Conservation (phyloP, 1,140 invertebrate genomes). For the Araneus ventricosus region DNA sequence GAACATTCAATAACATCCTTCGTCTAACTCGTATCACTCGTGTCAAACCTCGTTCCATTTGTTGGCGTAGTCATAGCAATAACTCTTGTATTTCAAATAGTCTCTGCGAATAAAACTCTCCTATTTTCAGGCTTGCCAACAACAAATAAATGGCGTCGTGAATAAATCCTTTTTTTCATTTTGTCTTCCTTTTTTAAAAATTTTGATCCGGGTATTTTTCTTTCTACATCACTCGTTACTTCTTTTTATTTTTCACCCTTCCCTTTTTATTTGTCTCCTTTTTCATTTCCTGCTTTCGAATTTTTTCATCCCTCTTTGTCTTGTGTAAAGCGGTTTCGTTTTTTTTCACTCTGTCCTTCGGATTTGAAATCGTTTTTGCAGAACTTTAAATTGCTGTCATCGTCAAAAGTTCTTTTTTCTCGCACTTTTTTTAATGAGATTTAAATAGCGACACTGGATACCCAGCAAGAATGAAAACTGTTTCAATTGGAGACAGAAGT, state of each 20-base stretch:
- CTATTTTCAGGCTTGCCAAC: neutral
- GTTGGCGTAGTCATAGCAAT: neutral
- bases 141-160: neutral
- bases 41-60: constrained; percentile 22
- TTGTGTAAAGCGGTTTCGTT: neutral
- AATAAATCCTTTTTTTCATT: neutral
- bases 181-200: neutral
- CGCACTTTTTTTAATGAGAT: too few relatives aligned
- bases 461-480: too few relatives aligned
- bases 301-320: neutral
- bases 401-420: neutral
- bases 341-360: neutral
- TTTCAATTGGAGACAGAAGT: too few relatives aligned
- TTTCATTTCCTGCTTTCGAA: neutral
- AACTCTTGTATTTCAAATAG: constrained; percentile 36
- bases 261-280: neutral
- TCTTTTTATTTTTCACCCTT: neutral
- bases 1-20: neutral
- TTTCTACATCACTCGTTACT: neutral
- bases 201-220: neutral
- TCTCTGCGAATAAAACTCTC: neutral
- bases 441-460: too few relatives aligned
- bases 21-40: neutral
- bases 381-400: neutral
- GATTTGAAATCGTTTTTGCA: neutral